Conservation (phyloP, 2,797 vertebrate species). For the Sebastes steindachneri region DNA sequence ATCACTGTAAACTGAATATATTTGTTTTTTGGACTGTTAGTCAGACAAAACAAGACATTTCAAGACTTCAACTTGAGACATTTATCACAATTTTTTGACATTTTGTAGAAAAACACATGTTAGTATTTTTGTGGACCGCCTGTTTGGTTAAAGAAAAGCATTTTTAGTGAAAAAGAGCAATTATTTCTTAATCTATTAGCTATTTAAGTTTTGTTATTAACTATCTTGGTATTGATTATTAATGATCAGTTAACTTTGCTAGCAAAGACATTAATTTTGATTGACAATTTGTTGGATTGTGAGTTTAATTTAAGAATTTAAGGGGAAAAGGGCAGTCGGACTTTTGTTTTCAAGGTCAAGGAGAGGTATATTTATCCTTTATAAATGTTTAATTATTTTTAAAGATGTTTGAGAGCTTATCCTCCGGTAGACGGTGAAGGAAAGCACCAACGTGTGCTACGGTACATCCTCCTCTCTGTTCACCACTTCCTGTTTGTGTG, state of each 20-base stretch:
- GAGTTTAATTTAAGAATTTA: background rate
- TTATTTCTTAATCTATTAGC: background rate
- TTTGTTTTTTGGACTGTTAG: background rate
- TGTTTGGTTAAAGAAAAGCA: too few species aligned
- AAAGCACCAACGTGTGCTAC: too few species aligned
- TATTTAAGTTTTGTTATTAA: background rate
- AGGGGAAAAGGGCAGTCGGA: too few species aligned
- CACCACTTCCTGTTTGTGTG: background rate
- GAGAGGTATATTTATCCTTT: too few species aligned
- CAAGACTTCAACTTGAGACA: background rate
- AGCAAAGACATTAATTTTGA: background rate
- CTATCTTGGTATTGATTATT: background rate
- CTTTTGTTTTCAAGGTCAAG: too few species aligned
- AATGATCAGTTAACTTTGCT: background rate
- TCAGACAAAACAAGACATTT: background rate
- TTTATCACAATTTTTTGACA: accelerated
- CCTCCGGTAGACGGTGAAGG: too few species aligned
- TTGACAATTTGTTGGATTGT: background rate
- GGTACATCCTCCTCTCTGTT: background rate
- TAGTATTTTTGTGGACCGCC: background rate
- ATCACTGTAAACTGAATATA: background rate
- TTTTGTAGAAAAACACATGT: background rate
- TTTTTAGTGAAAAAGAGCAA: background rate
- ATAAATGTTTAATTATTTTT: too few species aligned
- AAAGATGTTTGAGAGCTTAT: too few species aligned